Percentiles rank a stretch among this genome's conserved stretches.
phyloP scores from a whole-genome alignment of 64 coral and sea anemone genomes.

The Hydrozoanthus tunicans region DNA sequence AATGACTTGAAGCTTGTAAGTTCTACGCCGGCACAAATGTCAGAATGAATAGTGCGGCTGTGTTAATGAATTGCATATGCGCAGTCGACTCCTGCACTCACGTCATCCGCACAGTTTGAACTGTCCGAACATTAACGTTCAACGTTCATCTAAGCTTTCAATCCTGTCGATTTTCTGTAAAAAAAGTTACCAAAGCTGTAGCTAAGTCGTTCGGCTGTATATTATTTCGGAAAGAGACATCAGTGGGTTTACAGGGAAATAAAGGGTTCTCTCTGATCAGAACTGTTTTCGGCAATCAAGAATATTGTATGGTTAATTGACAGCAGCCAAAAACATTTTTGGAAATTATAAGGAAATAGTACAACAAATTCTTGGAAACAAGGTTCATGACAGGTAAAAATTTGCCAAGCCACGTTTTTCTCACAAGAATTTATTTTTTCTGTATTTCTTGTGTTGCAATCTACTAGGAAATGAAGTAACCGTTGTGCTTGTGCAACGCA shows the following conservation, averaged over 20 bases:
- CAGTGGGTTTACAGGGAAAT: background rate
- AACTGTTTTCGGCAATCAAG: background rate
- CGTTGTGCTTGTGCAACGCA: too few species aligned
- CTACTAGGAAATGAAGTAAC: too few species aligned
- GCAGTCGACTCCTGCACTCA: background rate
- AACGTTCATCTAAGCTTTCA: background rate
- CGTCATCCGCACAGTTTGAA: background rate
- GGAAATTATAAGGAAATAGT: too few species aligned
- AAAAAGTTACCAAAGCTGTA: background rate
- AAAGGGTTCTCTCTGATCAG: background rate
- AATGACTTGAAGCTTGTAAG: background rate
- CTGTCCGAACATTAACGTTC: background rate
- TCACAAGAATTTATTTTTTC: too few species aligned
- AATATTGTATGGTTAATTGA: too few species aligned
- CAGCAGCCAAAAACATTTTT: too few species aligned
- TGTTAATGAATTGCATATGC: background rate
- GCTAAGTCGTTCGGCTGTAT: background rate
- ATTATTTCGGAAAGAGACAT: background rate
- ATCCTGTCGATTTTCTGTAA: background rate
- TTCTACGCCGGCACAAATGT: background rate
- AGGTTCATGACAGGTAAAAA: too few species aligned
- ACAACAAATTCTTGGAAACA: too few species aligned
- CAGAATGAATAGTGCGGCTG: background rate
- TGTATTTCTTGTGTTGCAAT: too few species aligned
- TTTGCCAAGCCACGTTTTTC: too few species aligned